Evolutionary conservation across 2,797 vertebrate species (phyloP).

Genomic region (Acrocephalus scirpaceus): DNA sequence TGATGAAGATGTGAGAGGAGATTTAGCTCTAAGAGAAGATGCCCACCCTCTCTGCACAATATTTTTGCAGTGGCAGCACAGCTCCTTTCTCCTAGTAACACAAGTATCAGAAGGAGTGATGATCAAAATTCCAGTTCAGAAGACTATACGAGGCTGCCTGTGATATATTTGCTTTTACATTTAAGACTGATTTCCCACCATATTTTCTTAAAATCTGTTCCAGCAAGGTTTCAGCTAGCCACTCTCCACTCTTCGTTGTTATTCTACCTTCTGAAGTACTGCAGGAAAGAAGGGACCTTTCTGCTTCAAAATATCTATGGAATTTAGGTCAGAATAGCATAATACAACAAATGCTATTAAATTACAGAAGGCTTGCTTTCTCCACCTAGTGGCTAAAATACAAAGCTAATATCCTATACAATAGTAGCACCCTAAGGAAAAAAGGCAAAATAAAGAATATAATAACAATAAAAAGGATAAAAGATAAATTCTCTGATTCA

Average conservation of each 20-base stretch:
- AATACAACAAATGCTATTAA: slow-evolving; percentile 2
- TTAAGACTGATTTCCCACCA: neutral
- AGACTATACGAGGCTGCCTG: neutral
- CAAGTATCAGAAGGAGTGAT: neutral
- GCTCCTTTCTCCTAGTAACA: neutral
- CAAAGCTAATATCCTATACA: neutral
- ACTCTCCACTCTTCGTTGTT: neutral
- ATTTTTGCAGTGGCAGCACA: neutral
- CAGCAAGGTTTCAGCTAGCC: neutral
- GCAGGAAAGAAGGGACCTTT: neutral
- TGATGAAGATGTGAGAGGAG: fast-evolving
- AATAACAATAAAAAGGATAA: neutral
- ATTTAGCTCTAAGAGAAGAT: neutral
- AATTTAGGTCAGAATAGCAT: slow-evolving; percentile 54
- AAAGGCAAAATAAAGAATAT: neutral
- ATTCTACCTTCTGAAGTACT: neutral
- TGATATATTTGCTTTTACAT: neutral
- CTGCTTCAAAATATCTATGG: neutral
- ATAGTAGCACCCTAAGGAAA: neutral
- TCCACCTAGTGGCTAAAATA: slow-evolving; percentile 75
- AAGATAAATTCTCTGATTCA: neutral
- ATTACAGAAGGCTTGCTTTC: slow-evolving; percentile 74
- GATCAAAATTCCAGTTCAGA: neutral
- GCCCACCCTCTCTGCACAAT: fast-evolving
- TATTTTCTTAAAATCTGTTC: neutral